Base-by-base conservation (phyloP, 2,888 invertebrate species). In the Heliconius erato region DNA sequence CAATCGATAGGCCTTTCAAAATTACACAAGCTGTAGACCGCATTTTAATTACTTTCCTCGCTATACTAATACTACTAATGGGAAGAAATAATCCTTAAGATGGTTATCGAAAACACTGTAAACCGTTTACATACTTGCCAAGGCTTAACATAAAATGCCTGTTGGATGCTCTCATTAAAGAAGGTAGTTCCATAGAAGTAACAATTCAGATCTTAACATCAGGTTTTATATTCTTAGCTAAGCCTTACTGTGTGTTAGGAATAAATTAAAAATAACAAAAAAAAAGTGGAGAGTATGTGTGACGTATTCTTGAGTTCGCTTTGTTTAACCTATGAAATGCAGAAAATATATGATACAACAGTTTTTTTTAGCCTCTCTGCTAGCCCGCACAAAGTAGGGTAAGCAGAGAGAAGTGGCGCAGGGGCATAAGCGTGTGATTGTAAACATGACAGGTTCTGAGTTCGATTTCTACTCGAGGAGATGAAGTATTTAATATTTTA, bases 11-110 rank as follows among this genome's bases (percentile, higher is more conserved):
- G 72, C n/a, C 26, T 68, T 80, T 78, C 40, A 78, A 83, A 35
- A n/a, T n/a, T n/a, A 74, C 72, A 28, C 16, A 40, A 44, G 35
- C 71, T 26, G 28, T n/a, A 23, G 19, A 74, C 19, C 65, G 23
- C n/a, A 32, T 49, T 68, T 68, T 74, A 59, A 54, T 74, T 44
- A 32, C 59, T 11, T 26, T 26, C 3, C 35, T 65, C 28, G 35
- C 49, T 49, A 67, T 49, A 54, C n/a, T 40, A 40, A 40, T 40
- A 74, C 35, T 32, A 26, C 67, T 54, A 68, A 68, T 74, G 74
- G 59, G 40, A 44, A 32, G 54, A 79, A 80, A 80, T 79, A 83
- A 83, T 74, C 71, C 69, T 77, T 79, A 28, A 79, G 79, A 82
- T 68, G 76, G 72, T 82, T 63, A 79, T 82, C 68, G 77, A 76